A percentile compares a stretch with the other conserved stretches of the same genome.
Conservation (phyloP, 2,113 vertebrate genomes). For the Oostethus manadensis region DNA sequence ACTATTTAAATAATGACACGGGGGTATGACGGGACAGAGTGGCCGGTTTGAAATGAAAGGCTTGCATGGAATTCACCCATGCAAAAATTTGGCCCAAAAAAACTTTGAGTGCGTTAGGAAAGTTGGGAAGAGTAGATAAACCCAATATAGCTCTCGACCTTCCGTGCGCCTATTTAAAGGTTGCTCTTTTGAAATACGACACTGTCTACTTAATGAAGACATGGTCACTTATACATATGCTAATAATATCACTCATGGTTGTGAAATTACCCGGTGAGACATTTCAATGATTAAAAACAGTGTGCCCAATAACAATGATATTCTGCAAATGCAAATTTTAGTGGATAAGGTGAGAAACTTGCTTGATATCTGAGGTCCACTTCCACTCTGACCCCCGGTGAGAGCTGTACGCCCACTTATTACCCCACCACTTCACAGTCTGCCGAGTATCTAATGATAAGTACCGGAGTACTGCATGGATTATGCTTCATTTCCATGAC, state of each 20-base stretch:
- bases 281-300: background rate
- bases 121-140: conserved; percentile 8
- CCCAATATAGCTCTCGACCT: conserved; percentile 14
- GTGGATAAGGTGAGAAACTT: too few relatives aligned
- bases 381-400: too few relatives aligned
- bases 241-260: conserved; percentile 18
- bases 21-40: conserved; percentile 13
- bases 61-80: background rate
- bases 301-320: background rate
- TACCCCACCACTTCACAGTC: too few relatives aligned
- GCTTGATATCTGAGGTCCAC: too few relatives aligned
- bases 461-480: too few relatives aligned
- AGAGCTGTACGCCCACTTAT: too few relatives aligned
- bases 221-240: conserved; percentile 36
- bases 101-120: conserved; percentile 19
- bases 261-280: conserved; percentile 19
- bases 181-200: conserved; percentile 21
- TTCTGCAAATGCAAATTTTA: background rate
- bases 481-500: too few relatives aligned
- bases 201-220: conserved; percentile 15
- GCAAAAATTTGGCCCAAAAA: background rate
- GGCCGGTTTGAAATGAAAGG: background rate
- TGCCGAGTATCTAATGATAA: too few relatives aligned
- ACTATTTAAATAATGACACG: conserved; percentile 60
- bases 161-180: conserved; percentile 19